Evolutionary conservation across 2,888 invertebrate genomes (phyloP), one percentile per base, ranked within the genome.

Genomic region (Chrysodeixis includens): DNA sequence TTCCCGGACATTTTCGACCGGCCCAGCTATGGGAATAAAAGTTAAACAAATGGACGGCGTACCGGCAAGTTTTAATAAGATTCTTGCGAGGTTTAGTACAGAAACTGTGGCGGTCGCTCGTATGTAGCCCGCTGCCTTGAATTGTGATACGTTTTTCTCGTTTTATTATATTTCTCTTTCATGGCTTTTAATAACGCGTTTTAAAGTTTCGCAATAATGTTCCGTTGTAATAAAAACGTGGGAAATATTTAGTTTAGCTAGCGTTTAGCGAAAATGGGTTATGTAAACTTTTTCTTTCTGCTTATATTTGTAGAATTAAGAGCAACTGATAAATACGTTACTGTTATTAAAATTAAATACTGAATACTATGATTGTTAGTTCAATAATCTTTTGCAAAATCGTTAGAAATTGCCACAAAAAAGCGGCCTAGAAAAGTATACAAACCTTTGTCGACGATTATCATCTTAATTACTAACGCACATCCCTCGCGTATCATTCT

Each of bases 61-160:
- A 77, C 74, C 74, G 78, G 84, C 78, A 84, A 87, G 82, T 86
- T 86, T 87, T 86, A 85, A 87, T 87, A 87, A 86, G 86, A 87
- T 84, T 84, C 85, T 80, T 81, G 79, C 66, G 76, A 84, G 77
- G 75, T 77, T 78, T 76, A 76, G 78, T 79, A 68, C 74, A 66
- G 76, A 79, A 83, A 78, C 79, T 82, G 84, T 82, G 65, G 60
- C 32, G 66, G 69, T 76, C 81, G 78, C 79, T 83, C 78, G 82
- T 76, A 71, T 78, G 74, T 73, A 62, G 75, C 66, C n/a, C n/a
- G 62, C 73, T 75, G 72, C 71, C 66, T 71, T 68, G 79, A 73
- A 79, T 80, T 69, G 79, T 78, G 79, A 76, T 79, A 71, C 79
- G 58, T 66, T 79, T 78, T 79, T 65, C 70, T 69, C 44, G 51